A percentile compares a stretch with the other conserved stretches of the same genome.
Conservation (phyloP, 2,113 vertebrate genomes). For the Epinephelus fuscoguttatus region DNA sequence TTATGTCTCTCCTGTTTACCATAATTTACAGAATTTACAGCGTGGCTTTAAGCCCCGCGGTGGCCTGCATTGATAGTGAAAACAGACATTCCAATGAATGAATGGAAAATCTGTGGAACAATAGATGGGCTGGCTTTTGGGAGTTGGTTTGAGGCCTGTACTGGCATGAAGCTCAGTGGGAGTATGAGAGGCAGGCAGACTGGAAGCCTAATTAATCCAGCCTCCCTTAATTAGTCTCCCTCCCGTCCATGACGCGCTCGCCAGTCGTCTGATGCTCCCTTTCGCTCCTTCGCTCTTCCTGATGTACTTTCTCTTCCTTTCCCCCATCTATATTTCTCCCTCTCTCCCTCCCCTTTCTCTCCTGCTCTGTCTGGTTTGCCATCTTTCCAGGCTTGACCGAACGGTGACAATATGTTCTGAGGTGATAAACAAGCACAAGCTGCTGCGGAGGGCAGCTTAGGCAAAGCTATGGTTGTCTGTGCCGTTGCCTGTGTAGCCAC, state of each 20-base stretch:
- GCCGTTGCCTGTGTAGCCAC: conserved; percentile 54
- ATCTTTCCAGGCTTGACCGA: conserved; percentile 64
- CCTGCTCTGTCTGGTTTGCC: conserved; percentile 47
- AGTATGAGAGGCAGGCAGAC: conserved; percentile 74
- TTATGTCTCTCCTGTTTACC: conserved; percentile 22
- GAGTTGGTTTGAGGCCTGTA: conserved; percentile 62
- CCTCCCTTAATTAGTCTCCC: conserved; percentile 81
- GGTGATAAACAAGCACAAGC: conserved; percentile 79
- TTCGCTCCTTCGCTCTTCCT: conserved; percentile 32
- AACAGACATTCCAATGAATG: conserved; percentile 64
- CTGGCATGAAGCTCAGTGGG: conserved; percentile 73
- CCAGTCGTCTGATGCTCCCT: conserved; percentile 54
- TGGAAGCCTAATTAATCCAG: conserved; percentile 83
- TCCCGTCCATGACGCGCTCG: conserved; percentile 68
- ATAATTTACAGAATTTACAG: conserved; percentile 41
- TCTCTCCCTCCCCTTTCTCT: conserved; percentile 9
- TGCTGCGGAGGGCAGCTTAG: conserved; percentile 71
- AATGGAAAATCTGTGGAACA: conserved; percentile 63
- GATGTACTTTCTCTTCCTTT: conserved; percentile 12
- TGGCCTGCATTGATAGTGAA: conserved; percentile 39
- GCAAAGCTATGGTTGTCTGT: conserved; percentile 64
- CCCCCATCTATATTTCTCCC: conserved; percentile 10
- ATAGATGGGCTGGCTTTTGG: conserved; percentile 59
- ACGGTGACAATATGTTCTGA: conserved; percentile 78
- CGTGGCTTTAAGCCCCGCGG: conserved; percentile 21